Base-by-base conservation (phyloP, 1,140 invertebrate genomes). In the Ips typographus region DNA sequence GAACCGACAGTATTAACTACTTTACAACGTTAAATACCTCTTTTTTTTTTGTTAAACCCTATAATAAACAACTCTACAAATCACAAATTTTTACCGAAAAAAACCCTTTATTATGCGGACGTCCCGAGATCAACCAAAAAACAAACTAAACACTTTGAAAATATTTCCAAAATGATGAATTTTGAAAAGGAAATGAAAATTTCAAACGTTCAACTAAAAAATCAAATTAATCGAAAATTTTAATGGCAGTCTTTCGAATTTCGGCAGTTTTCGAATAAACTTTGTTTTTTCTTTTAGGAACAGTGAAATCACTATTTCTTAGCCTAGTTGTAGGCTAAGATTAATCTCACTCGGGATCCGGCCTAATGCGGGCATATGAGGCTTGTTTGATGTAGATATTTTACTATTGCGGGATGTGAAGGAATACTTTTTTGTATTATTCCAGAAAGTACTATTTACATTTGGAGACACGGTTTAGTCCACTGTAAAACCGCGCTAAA, bases 211-310 rank as follows among this genome's bases (percentile, higher is more conserved):
- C 37, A 74, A 77, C 64, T 5, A 57, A 75, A 75, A 40, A 2
- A 38, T 38, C 4, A 78, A 79, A 70, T 63, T 6, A 77, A 77
- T 71, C 70, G 69, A 37, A 37, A 78, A 79, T 79, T 73, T 74
- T 71, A 80, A 80, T 73, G 76, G 78, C 79, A 80, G 79, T 80
- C 79, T 80, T 80, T 76, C 74, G 69, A 79, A 80, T 77, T 78
- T 78, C 76, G 78, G 79, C 78, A 78, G 79, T 78, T 80, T 78
- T 78, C 71, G 67, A 78, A 77, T 79, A 74, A 74, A 76, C 65
- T 75, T 73, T 59, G 8, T 70, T 72, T 22, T 22, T 22, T 22
- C 22, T 22, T 72, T 76, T 80, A 80, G 79, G 79, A 80, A 80
- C 79, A 80, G 77, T 71, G 76, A 80, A 80, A 80, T 80, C 79